These are phyloP conservation scores for Poeciliopsis gracilis DNA, from an alignment of 2,797 vertebrate genomes.

Conservation along the genomic window DNA sequence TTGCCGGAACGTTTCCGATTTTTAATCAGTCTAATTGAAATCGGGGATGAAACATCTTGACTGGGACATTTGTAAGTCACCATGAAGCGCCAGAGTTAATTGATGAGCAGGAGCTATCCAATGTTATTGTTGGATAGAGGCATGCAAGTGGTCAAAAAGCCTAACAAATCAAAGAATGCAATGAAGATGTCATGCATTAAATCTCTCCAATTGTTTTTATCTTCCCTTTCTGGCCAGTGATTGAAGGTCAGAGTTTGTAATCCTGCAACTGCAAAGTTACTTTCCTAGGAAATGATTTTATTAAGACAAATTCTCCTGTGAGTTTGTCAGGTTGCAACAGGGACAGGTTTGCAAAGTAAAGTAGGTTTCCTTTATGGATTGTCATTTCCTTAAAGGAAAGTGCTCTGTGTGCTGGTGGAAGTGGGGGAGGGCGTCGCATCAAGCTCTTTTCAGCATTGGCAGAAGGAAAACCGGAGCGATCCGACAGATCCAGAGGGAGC, in stretches of 20 bases:
- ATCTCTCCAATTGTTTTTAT: slow-evolving; percentile 56
- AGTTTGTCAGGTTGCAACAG: slow-evolving; percentile 22
- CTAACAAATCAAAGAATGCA: slow-evolving; percentile 54
- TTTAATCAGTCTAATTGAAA: neutral
- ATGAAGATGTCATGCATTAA: slow-evolving; percentile 65
- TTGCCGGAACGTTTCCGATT: neutral
- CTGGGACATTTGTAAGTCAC: neutral
- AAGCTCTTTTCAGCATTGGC: slow-evolving; percentile 54
- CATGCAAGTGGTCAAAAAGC: slow-evolving; percentile 69
- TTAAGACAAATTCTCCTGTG: neutral
- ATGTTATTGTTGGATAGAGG: slow-evolving; percentile 55
- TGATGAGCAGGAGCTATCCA: slow-evolving; percentile 16
- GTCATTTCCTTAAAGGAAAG: slow-evolving; percentile 70
- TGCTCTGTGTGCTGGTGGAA: slow-evolving; percentile 24
- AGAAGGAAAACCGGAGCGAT: slow-evolving; percentile 12
- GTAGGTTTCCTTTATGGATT: slow-evolving; percentile 72
- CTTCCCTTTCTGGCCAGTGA: slow-evolving; percentile 68
- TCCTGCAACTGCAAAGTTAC: slow-evolving; percentile 12
- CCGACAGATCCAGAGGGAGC: slow-evolving; percentile 35
- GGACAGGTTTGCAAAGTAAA: slow-evolving; percentile 34
- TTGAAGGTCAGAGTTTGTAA: slow-evolving; percentile 30
- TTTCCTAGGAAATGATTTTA: neutral
- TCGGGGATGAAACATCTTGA: too few species aligned
- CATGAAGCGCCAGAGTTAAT: neutral
- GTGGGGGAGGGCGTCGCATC: slow-evolving; percentile 33